Evolutionary conservation across 2,113 vertebrate genomes (phyloP).

Genomic region (Tetrao urogallus): DNA sequence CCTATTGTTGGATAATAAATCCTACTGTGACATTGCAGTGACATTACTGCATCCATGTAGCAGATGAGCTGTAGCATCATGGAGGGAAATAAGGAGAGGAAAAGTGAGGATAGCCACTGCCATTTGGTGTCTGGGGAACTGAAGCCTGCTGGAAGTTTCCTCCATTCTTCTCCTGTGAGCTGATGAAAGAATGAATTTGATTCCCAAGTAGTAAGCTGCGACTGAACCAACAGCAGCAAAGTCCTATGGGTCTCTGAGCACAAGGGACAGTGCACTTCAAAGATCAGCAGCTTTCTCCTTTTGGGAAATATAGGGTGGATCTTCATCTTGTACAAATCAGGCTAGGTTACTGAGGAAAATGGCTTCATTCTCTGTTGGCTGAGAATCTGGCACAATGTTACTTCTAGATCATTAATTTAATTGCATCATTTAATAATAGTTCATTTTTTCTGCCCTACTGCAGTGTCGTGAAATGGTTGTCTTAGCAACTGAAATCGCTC

Average conservation of each 20-base stretch:
- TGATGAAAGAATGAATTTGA: not conserved
- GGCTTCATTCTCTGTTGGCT: not conserved
- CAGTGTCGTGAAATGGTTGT: not conserved
- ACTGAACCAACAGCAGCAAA: not conserved
- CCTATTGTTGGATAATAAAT: not conserved
- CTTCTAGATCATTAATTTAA: not conserved
- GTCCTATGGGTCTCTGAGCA: not conserved
- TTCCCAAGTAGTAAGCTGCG: not conserved
- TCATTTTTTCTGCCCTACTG: not conserved
- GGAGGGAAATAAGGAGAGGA: not conserved
- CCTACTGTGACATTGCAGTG: not conserved
- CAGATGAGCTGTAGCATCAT: not conserved
- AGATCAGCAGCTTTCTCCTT: not conserved
- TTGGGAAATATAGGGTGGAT: not conserved
- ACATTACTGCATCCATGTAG: too few species aligned
- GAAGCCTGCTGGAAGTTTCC: not conserved
- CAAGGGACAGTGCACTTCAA: not conserved
- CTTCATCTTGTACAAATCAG: not conserved
- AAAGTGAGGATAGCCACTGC: not conserved
- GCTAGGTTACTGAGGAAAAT: not conserved
- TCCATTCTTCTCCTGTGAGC: fast-evolving
- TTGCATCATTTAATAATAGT: not conserved
- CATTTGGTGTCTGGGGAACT: not conserved
- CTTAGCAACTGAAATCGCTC: not conserved
- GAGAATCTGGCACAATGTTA: not conserved